Conservation (phyloP, 2,797 vertebrate species). For the Linurgus olivaceus region DNA sequence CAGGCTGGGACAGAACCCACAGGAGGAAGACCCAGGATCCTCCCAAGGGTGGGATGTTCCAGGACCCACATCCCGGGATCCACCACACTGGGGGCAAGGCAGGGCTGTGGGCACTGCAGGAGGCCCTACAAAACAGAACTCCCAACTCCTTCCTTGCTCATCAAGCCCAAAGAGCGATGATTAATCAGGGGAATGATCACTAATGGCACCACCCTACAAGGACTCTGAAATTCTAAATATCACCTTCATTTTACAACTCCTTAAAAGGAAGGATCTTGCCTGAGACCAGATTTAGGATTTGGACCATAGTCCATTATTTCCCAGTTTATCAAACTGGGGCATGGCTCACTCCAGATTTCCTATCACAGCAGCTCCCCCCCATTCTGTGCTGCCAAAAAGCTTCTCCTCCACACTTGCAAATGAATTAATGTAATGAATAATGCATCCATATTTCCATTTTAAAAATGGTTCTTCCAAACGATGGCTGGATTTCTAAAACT, state of each 20-base stretch:
- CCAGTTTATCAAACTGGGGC: neutral
- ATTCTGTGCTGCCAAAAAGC: rapidly evolving
- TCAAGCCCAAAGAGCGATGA: neutral
- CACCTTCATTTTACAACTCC: neutral
- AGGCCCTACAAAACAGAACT: neutral
- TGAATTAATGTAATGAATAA: neutral
- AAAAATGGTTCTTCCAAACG: neutral
- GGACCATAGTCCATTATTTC: neutral
- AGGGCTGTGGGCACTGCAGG: rapidly evolving
- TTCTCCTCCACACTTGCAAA: neutral
- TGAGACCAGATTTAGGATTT: neutral
- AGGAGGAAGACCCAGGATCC: rapidly evolving
- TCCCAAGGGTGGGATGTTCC: rapidly evolving
- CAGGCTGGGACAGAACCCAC: rapidly evolving
- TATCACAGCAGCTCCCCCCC: neutral
- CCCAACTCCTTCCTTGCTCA: neutral
- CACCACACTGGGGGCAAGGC: rapidly evolving
- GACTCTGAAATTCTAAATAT: neutral
- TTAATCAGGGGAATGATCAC: neutral
- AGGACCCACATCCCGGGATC: rapidly evolving
- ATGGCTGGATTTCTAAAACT: neutral
- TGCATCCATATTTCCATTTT: rapidly evolving
- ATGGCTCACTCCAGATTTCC: neutral
- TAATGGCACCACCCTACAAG: neutral
- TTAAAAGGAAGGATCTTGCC: neutral